Evolutionary conservation across 2,113 vertebrate species (phyloP).

Genomic region (Tursiops truncatus): DNA sequence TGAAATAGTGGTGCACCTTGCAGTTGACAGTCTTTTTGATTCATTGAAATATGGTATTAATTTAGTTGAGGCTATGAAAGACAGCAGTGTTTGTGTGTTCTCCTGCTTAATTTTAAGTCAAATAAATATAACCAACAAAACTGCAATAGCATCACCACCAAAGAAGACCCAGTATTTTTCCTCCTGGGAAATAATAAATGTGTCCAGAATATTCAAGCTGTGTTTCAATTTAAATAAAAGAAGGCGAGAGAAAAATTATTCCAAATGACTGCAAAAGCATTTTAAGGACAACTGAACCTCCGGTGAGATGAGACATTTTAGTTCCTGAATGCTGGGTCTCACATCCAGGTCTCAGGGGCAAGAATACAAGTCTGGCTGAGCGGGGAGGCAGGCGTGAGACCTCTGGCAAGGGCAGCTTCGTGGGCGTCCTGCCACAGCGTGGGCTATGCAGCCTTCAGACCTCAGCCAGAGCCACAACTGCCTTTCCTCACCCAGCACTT

Average conservation of each 20-base stretch:
- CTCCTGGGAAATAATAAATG: constrained; percentile 52
- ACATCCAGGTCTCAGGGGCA: constrained; percentile 15
- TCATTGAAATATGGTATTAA: constrained; percentile 13
- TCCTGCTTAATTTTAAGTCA: constrained; percentile 50
- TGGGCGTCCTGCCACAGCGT: constrained; percentile 66
- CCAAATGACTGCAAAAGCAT: constrained; percentile 49
- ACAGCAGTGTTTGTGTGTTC: not conserved
- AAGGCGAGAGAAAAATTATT: constrained; percentile 36
- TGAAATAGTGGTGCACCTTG: not conserved
- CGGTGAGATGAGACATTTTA: not conserved
- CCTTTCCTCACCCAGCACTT: constrained; percentile 78
- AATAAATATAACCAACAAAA: constrained; percentile 50
- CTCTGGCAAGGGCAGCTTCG: constrained; percentile 9
- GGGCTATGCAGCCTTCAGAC: constrained; percentile 66
- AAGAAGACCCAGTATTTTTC: constrained; percentile 55
- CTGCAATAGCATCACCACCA: not conserved
- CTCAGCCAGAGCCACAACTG: constrained; percentile 81
- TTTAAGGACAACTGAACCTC: constrained; percentile 59
- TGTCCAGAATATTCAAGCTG: constrained; percentile 38
- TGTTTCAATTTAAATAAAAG: constrained; percentile 56
- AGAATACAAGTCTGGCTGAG: constrained; percentile 47
- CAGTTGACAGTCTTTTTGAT: not conserved
- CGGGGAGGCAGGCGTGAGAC: not conserved
- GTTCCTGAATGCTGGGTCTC: constrained; percentile 48
- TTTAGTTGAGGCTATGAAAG: constrained; percentile 13